Percentiles rank a stretch among this genome's conserved stretches.
Conservation (phyloP, 2,888 invertebrate genomes). For the Pyrrhia umbra region DNA sequence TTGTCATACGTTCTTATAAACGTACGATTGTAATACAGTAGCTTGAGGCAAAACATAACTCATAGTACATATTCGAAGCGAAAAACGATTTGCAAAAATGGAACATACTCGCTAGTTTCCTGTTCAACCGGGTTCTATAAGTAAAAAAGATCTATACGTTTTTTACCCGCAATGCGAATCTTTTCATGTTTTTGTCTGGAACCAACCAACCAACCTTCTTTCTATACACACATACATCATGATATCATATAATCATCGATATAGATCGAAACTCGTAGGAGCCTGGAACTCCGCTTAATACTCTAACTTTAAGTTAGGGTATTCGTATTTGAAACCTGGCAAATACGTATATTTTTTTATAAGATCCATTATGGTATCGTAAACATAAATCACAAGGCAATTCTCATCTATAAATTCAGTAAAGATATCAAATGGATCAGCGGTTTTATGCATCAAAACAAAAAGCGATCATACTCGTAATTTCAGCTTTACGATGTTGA, state of each 20-base stretch:
- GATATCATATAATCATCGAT: slow-evolving; percentile 2
- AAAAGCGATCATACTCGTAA: slow-evolving; percentile 39
- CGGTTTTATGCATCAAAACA: slow-evolving; percentile 30
- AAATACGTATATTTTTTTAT: slow-evolving; percentile 17
- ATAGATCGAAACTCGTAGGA: not conserved
- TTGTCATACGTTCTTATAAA: not conserved
- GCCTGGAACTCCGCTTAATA: not conserved
- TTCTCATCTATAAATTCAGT: slow-evolving; percentile 4
- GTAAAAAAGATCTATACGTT: slow-evolving; percentile 31
- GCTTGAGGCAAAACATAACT: slow-evolving; percentile 2
- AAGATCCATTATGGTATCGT: slow-evolving; percentile 14
- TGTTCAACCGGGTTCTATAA: slow-evolving; percentile 13
- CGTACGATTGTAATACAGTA: slow-evolving; percentile 4
- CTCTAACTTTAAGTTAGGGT: not conserved
- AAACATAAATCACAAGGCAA: slow-evolving; percentile 14
- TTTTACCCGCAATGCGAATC: slow-evolving; percentile 50
- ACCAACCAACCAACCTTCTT: too few species aligned
- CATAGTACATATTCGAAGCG: slow-evolving; percentile 7
- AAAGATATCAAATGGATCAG: slow-evolving; percentile 18
- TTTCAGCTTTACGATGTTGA: slow-evolving; percentile 33
- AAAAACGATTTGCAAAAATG: slow-evolving; percentile 18
- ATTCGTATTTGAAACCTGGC: not conserved
- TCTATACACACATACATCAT: not conserved
- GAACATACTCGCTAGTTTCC: slow-evolving; percentile 22
- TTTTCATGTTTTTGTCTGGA: slow-evolving; percentile 26